Percentiles rank a stretch among this genome's conserved stretches.
phyloP scores from a whole-genome alignment of 1,140 invertebrate species.

The Drosophila oshimai region DNA sequence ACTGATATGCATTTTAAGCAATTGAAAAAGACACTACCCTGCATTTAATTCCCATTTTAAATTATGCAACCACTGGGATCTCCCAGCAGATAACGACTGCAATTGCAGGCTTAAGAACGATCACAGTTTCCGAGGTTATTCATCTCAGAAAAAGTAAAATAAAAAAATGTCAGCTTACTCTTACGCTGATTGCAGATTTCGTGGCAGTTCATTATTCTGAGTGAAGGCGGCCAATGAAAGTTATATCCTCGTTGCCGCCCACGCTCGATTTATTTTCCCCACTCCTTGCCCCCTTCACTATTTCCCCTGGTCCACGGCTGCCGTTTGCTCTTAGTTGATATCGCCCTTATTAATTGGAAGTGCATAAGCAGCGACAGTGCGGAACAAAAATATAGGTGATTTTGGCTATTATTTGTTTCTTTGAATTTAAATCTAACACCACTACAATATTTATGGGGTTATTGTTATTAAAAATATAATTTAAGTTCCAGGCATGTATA shows the following conservation, averaged over 20 bases:
- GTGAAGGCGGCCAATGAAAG: conserved; percentile 72
- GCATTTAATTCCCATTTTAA: background rate
- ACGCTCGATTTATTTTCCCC: conserved; percentile 7
- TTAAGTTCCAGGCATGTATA: too few species aligned
- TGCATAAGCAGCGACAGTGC: conserved; percentile 50
- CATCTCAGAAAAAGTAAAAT: background rate
- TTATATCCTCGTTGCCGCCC: conserved; percentile 44
- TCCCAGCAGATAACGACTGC: conserved; percentile 8
- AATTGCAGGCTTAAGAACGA: conserved; percentile 1
- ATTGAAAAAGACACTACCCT: conserved; percentile 9
- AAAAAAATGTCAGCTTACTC: conserved; percentile 1
- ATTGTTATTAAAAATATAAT: too few species aligned
- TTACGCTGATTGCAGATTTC: conserved; percentile 18
- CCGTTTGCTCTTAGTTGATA: conserved; percentile 2
- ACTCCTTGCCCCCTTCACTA: background rate
- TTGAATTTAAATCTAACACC: too few species aligned
- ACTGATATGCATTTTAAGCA: conserved; percentile 45
- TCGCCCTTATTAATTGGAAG: conserved; percentile 67
- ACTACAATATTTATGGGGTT: too few species aligned
- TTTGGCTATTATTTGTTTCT: too few species aligned
- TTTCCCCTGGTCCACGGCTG: background rate
- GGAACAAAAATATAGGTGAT: background rate
- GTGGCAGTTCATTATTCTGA: conserved; percentile 69
- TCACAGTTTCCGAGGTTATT: conserved; percentile 11
- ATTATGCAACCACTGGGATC: conserved; percentile 8